Evolutionary conservation across 2,888 invertebrate genomes (phyloP).

Genomic region (Ephialtes manifestator): DNA sequence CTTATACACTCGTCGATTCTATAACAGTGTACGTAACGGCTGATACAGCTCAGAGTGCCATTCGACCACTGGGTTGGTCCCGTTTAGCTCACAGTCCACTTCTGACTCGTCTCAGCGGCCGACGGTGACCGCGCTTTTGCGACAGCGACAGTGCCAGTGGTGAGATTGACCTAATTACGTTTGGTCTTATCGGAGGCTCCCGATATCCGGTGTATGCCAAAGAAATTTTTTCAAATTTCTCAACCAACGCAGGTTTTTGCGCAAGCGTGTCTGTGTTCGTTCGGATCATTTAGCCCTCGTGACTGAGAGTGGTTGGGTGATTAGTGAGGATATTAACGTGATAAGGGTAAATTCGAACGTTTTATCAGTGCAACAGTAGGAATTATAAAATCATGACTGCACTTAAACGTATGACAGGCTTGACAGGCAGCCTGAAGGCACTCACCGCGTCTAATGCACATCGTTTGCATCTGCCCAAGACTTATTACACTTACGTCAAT

Average conservation of each 20-base stretch:
- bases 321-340: too few species aligned
- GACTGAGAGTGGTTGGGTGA: background rate
- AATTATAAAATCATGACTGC: constrained; percentile 78
- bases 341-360: too few species aligned
- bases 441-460: constrained; percentile 71
- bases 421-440: constrained; percentile 77
- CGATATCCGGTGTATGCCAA: background rate
- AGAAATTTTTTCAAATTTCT: background rate
- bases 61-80: constrained; percentile 38
- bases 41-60: background rate
- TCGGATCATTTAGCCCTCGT: background rate
- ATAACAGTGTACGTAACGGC: constrained; percentile 35
- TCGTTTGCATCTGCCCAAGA: constrained; percentile 85
- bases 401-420: constrained; percentile 78
- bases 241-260: background rate
- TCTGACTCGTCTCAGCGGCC: background rate
- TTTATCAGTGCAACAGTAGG: background rate
- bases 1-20: constrained; percentile 23
- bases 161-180: constrained; percentile 61
- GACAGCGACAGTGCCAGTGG: constrained; percentile 32
- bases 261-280: background rate
- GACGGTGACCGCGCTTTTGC: constrained; percentile 42
- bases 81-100: background rate
- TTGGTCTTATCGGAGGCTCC: constrained; percentile 38
- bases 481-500: constrained; percentile 92